Percentiles rank a stretch among this genome's conserved stretches.
These are phyloP conservation scores for Phyllotis vaccarum DNA, from an alignment of 2,797 vertebrate species.

Conservation along the genomic window DNA sequence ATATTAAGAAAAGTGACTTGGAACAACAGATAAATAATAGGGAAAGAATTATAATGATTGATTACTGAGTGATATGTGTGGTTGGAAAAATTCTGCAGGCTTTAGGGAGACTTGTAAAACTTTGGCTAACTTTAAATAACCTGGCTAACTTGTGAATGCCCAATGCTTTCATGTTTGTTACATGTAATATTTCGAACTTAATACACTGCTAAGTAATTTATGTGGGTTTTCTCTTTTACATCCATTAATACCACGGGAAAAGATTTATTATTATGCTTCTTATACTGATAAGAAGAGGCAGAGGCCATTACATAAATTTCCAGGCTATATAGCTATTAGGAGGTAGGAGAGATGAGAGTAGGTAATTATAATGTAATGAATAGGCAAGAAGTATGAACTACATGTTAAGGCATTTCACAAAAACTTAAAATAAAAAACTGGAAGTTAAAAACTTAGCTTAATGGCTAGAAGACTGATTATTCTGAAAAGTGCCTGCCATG, in stretches of 20 bases:
- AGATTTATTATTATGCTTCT: neutral
- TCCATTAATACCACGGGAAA: neutral
- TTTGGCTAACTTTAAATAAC: neutral
- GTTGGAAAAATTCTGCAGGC: neutral
- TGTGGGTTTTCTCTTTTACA: neutral
- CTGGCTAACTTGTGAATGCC: slow-evolving; percentile 31
- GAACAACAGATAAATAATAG: neutral
- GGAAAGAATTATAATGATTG: neutral
- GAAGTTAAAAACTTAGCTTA: neutral
- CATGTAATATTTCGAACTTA: neutral
- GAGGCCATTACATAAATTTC: neutral
- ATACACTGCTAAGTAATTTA: neutral
- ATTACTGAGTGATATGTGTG: neutral
- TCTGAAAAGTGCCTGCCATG: neutral
- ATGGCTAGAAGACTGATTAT: neutral
- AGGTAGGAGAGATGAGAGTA: neutral
- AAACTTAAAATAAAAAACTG: slow-evolving; percentile 18
- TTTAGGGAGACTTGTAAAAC: neutral
- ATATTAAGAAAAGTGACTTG: neutral
- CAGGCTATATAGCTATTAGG: neutral
- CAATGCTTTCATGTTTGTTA: neutral
- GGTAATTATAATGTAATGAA: neutral
- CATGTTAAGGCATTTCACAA: too few species aligned
- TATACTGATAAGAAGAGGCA: neutral
- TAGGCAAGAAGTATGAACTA: neutral